Base-by-base conservation (phyloP, 2,888 invertebrate genomes). In the Drosophila koepferae region DNA sequence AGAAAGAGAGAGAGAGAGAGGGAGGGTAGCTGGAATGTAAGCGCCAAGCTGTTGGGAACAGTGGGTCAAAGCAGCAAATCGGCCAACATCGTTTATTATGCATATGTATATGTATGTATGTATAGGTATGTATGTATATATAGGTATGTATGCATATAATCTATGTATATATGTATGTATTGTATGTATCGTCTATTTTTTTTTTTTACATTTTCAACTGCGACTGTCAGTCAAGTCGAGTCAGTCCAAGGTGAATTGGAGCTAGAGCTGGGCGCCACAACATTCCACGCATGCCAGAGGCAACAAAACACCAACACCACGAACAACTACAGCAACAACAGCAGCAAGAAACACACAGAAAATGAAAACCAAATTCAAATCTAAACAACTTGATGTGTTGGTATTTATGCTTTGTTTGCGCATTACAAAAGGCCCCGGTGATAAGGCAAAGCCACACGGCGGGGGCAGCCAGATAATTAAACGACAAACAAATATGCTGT, bases 331-430 rank as follows among this genome's bases (percentile, higher is more conserved):
- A 2, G n/a, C 43, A 44, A 38, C 38, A 38, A 4, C 36, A 14
- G 1, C 36, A 36, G 12, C 38, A 16, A 10, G 6, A 40, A 14
- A 16, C 14, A 40, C 38, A 40, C 38, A 16, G 20, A 46, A 46
- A 46, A 46, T 46, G 34, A 51, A 58, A 55, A 34, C 68, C 40
- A 48, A 75, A 77, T 80, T 62, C 43, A 66, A 75, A 77, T 77
- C 86, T 73, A 81, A 86, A 78, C 86, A 84, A 84, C 81, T 75
- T 79, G 79, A 81, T 82, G 76, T 79, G 71, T 73, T 84, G 82
- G 82, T 62, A 87, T 87, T 82, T 87, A 84, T 84, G 79, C 85
- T 77, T 82, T 87, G 83, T 87, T 83, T 87, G 86, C 71, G 71
- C 72, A 84, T 84, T 88, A 84, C 83, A 84, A 88, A 82, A 82